Base-by-base conservation (phyloP, 2,888 invertebrate genomes). In the Acleris sparsana region DNA sequence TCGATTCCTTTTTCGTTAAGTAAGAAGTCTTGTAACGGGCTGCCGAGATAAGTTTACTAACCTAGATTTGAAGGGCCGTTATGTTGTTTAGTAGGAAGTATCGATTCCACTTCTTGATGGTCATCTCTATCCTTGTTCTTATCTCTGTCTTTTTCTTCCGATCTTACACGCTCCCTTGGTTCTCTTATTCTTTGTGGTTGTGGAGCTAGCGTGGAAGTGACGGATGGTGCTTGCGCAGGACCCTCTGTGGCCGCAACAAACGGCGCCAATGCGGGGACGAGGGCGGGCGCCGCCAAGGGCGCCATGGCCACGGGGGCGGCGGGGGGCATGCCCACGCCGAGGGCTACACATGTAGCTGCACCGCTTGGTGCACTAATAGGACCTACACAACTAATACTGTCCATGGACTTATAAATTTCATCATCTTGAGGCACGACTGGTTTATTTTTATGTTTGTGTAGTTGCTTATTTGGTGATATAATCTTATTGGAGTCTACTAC, bases 401-500 rank as follows among this genome's bases (percentile, higher is more conserved):
- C 82, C 63, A 77, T 68, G 46, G 77, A 70, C 68, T 80, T 85
- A 67, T 84, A 85, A 72, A 79, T 69, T 69, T 82, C 82, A 72
- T 85, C 86, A 60, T 75, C 74, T 76, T 84, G 84, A 84, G 85
- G 86, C 86, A 88, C 88, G 72, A 75, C 72, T 74, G 82, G 80
- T 76, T 83, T 84, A 71, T 72, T 85, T 80, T 87, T 86, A 73
- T 72, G 80, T 78, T 75, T 73, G 72, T 89, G 88, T 67, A 73
- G 77, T 81, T 83, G 84, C 76, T 86, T 88, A 83, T 73, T 84
- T 74, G 74, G 73, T 75, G 82, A 79, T 74, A 80, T 72, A 80
- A 76, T 86, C 80, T 86, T 89, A 86, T 79, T 86, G 73, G 82
- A 82, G 80, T 90, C 90, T 87, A 90, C 68, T 72, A 80, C 80